These are phyloP conservation scores for Darevskia mixta DNA, from an alignment of 2,797 vertebrate species.

Conservation along the genomic window DNA sequence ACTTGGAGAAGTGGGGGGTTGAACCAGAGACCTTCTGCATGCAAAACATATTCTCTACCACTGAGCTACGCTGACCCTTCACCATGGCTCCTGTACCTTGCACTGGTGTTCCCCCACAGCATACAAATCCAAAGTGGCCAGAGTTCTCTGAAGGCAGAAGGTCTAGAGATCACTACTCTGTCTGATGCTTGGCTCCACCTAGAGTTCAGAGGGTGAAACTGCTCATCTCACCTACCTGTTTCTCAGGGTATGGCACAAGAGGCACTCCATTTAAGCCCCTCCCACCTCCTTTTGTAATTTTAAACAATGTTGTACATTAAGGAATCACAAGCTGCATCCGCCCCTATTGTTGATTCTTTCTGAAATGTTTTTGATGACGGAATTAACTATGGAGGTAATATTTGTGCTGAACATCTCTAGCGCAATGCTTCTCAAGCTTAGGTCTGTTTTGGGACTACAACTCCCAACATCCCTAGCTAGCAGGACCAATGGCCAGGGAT, in stretches of 20 bases:
- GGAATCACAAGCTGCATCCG: background rate
- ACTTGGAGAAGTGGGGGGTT: no score
- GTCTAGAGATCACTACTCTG: background rate
- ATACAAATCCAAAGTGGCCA: no score
- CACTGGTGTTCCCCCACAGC: no score
- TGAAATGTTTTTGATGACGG: background rate
- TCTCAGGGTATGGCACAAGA: accelerated
- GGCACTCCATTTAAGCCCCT: accelerated
- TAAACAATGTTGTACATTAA: background rate
- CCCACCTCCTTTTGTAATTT: background rate
- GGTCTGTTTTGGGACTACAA: no score
- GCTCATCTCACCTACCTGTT: background rate
- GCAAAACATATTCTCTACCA: no score
- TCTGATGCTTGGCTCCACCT: conserved; percentile 63
- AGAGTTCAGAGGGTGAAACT: conserved; percentile 44
- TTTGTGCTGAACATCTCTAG: background rate
- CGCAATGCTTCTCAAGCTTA: no score
- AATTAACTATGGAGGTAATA: background rate
- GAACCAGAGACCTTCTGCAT: no score
- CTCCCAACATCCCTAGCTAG: no score
- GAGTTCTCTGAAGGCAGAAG: background rate
- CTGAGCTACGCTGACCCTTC: no score
- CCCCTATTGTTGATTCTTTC: background rate
- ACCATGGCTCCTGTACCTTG: no score
- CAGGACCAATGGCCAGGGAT: no score